Conservation (phyloP, 2,888 invertebrate species). For the Aricia artaxerxes region DNA sequence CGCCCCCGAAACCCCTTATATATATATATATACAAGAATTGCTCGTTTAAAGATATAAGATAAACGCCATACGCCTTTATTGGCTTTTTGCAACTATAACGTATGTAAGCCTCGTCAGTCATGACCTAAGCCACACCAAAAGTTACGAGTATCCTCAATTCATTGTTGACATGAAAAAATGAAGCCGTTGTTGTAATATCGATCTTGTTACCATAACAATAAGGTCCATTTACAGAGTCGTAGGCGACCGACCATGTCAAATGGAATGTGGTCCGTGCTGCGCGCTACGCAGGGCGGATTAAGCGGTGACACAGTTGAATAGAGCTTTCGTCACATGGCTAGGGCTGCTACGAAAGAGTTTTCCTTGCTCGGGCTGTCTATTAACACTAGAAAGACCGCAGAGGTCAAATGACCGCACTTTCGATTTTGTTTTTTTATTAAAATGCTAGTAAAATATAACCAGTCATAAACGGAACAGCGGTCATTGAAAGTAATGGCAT, state of each 20-base stretch:
- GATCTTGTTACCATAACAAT: background rate
- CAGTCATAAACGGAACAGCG: too few relatives aligned
- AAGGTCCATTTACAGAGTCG: background rate
- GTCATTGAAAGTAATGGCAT: too few relatives aligned
- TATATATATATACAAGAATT: too few relatives aligned
- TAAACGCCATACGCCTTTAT: background rate
- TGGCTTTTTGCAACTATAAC: background rate
- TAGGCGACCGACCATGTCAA: conserved; percentile 34
- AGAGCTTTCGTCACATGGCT: conserved; percentile 38
- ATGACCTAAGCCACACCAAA: background rate
- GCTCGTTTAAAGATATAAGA: too few relatives aligned
- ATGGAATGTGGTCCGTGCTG: conserved; percentile 38
- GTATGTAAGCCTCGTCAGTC: background rate
- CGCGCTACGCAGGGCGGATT: conserved; percentile 47
- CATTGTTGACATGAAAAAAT: conserved; percentile 37
- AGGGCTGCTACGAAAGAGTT: conserved; percentile 30
- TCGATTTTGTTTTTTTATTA: too few relatives aligned
- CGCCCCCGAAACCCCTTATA: too few relatives aligned
- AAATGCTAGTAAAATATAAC: too few relatives aligned
- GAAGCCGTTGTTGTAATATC: conserved; percentile 22
- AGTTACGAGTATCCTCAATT: conserved; percentile 24
- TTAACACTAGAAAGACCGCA: background rate
- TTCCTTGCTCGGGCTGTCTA: background rate
- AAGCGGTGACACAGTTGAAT: conserved; percentile 41
- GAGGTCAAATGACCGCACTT: background rate